Conservation (phyloP, 2,113 vertebrate genomes). For the Pleuronectes platessa region DNA sequence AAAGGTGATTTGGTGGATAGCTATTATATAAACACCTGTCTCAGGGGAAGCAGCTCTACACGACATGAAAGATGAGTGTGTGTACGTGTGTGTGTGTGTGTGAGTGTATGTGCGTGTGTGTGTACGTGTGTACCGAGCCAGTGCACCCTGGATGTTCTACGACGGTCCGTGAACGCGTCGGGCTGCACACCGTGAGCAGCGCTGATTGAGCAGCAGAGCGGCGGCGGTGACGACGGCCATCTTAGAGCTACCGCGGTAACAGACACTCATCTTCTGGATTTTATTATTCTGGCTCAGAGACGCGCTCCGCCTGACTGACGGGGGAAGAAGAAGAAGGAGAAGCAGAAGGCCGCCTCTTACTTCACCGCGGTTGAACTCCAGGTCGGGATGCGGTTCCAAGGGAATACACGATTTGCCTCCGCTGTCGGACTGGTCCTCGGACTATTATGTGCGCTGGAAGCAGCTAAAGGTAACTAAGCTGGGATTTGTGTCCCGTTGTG, state of each 20-base stretch:
- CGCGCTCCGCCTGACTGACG: slow-evolving; percentile 43
- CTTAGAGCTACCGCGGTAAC: slow-evolving; percentile 80
- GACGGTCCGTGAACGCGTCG: slow-evolving; percentile 54
- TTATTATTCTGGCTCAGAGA: slow-evolving; percentile 61
- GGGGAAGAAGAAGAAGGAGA: slow-evolving; percentile 47
- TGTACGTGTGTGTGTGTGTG: no score
- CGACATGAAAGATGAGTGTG: no score
- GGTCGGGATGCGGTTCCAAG: slow-evolving; percentile 83
- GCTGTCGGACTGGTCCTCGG: slow-evolving; percentile 82
- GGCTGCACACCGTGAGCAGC: slow-evolving; percentile 71
- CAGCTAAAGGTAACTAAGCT: slow-evolving; percentile 84
- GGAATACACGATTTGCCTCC: slow-evolving; percentile 77
- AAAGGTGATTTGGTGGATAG: not conserved
- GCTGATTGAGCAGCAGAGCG: slow-evolving; percentile 71
- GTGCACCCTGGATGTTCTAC: not conserved
- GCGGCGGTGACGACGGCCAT: slow-evolving; percentile 83
- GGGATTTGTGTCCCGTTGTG: slow-evolving; percentile 59
- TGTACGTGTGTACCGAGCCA: no score
- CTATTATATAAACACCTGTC: not conserved
- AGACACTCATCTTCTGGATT: slow-evolving; percentile 77
- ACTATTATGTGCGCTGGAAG: slow-evolving; percentile 81
- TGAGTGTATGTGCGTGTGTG: no score
- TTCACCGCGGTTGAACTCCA: slow-evolving; percentile 60
- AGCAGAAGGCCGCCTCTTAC: slow-evolving; percentile 41
- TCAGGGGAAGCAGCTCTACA: not conserved